Base-by-base conservation (phyloP, 1,140 invertebrate genomes). In the Eurosta solidaginis region DNA sequence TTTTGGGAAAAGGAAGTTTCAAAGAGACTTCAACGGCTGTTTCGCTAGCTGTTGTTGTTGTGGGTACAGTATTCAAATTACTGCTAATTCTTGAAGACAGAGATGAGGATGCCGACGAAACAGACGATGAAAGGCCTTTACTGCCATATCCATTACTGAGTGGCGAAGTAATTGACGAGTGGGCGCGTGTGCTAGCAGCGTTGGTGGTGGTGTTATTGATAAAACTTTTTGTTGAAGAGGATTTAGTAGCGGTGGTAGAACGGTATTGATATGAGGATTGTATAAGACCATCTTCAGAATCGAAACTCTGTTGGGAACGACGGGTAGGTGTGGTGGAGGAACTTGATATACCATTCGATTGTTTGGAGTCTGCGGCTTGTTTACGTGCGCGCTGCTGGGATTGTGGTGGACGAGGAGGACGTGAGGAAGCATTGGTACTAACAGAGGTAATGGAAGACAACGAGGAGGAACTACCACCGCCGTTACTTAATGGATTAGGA, bases 1-100 rank as follows among this genome's bases (percentile, higher is more conserved):
- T 76, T 78, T 81, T 81, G 44, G 82, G 77, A 44, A 87, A 74
- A 76, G 85, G 85, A 80, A 87, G 79, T 82, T 84, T 87, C 77
- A 87, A 79, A 79, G 82, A 82, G 29, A 85, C 77, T 78, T 87
- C 82, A 78, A 85, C 83, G 75, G 81, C 81, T 77, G 79, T 85
- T 78, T 84, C 83, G 80, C 45, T 25, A 33, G 80, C 80, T 77
- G 33, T 20, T 40, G 73, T 77, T 63, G 68, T 17, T 17, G 42
- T n/a, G n/a, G n/a, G n/a, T n/a, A n/a, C 22, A 40, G 29, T 40
- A 33, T 74, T 68, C 14, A 27, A 63, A 74, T 74, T 54, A 79
- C 80, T 79, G 63, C 79, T 77, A 77, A 79, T 83, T 44, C 81
- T 78, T 40, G 59, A 68, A 40, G 59, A 68, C 68, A 82, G 82